Percentiles rank a stretch among this genome's conserved stretches.
phyloP scores from a whole-genome alignment of 2,113 vertebrate genomes.

The Rhabdornis inornatus region DNA sequence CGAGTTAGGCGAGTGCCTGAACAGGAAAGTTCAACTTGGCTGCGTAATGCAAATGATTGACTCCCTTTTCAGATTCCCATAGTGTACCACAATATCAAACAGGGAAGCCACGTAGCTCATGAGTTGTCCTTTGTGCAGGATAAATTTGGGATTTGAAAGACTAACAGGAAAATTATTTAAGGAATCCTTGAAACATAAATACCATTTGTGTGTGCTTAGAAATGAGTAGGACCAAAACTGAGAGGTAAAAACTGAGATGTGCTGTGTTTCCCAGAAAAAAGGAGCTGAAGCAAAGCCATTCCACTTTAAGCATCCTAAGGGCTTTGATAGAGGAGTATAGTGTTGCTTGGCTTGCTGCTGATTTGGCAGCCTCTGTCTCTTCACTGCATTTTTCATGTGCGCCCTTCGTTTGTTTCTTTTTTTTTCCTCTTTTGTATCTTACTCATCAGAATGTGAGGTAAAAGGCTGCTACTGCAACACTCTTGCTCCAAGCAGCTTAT shows the following conservation, averaged over 20 bases:
- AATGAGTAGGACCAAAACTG: background rate
- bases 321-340: background rate
- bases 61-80: background rate
- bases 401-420: slow-evolving; percentile 70
- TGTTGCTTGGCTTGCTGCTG: slow-evolving; percentile 66
- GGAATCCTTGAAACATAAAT: background rate
- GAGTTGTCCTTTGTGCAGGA: background rate
- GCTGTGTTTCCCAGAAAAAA: background rate
- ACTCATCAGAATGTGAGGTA: slow-evolving; percentile 72
- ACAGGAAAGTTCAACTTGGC: background rate
- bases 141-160: background rate
- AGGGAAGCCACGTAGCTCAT: background rate
- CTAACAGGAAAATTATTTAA: background rate
- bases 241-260: background rate
- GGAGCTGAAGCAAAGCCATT: background rate
- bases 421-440: slow-evolving; percentile 50
- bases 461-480: slow-evolving; percentile 70
- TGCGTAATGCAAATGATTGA: accelerated
- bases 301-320: slow-evolving; percentile 15
- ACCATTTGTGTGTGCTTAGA: slow-evolving; percentile 16
- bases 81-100: accelerated
- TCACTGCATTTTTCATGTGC: slow-evolving; percentile 67
- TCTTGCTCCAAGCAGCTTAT: slow-evolving; percentile 69
- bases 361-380: slow-evolving; percentile 66
- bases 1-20: background rate